Percentiles rank a stretch among this genome's conserved stretches.
These are phyloP conservation scores for Brachionus calyciflorus DNA, from an alignment of 1,140 invertebrate genomes.

Conservation along the genomic window DNA sequence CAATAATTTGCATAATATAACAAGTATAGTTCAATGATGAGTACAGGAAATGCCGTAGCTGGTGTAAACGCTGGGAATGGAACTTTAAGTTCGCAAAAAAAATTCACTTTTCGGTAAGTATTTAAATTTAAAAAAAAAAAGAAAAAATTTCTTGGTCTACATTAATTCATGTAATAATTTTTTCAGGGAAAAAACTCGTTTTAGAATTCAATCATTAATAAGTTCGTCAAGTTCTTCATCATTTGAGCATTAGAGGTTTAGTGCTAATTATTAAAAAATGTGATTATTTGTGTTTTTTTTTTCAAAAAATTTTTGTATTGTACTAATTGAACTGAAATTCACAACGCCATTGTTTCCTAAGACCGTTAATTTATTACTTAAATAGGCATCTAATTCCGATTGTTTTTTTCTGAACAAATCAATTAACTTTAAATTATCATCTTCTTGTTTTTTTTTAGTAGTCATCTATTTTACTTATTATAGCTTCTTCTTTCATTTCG, in stretches of 20 bases:
- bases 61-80: slow-evolving; percentile 1
- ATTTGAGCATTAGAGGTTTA: slow-evolving; percentile 6
- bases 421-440: too few relatives aligned
- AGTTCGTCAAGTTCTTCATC: slow-evolving; percentile 23
- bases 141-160: neutral
- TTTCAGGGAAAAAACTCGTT: slow-evolving; percentile 16
- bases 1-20: slow-evolving; percentile 31
- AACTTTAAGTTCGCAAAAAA: slow-evolving; percentile 10
- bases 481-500: too few relatives aligned
- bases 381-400: too few relatives aligned
- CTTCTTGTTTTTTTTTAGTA: too few relatives aligned
- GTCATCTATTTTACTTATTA: too few relatives aligned
- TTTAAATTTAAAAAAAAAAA: neutral
- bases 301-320: too few relatives aligned
- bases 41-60: neutral
- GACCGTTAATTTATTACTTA: too few relatives aligned
- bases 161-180: neutral
- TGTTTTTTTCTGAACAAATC: too few relatives aligned
- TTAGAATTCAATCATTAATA: slow-evolving; percentile 25
- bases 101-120: slow-evolving; percentile 5
- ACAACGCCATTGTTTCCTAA: too few relatives aligned
- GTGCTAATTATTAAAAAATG: too few relatives aligned
- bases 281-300: too few relatives aligned
- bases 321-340: too few relatives aligned
- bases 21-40: slow-evolving; percentile 9